A percentile compares a stretch with the other conserved stretches of the same genome.
phyloP scores from a whole-genome alignment of 2,113 vertebrate species.

The Rhinopithecus roxellana region DNA sequence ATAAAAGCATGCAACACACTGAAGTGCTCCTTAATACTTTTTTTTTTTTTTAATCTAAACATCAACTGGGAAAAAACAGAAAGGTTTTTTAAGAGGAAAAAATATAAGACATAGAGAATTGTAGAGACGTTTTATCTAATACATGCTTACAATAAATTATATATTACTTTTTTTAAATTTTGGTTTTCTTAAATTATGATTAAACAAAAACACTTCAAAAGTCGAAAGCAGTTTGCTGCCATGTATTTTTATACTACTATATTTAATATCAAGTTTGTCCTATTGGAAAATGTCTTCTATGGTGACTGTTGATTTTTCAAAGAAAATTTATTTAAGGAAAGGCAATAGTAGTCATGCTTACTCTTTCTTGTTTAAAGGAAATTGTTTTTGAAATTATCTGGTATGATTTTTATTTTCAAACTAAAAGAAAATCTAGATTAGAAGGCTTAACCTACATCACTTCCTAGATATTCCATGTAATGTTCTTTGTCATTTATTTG shows the following conservation, averaged over 20 bases:
- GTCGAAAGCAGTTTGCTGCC: neutral
- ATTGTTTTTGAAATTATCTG: neutral
- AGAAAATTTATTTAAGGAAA: neutral
- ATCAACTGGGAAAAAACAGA: neutral
- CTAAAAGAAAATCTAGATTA: neutral
- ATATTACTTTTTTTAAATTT: neutral
- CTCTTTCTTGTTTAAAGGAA: neutral
- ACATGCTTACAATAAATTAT: constrained; percentile 1
- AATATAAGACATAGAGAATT: neutral
- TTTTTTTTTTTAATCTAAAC: neutral
- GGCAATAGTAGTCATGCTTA: neutral
- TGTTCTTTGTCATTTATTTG: neutral
- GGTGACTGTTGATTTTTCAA: neutral
- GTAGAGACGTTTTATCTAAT: neutral
- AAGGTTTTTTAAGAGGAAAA: neutral
- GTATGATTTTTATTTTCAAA: neutral
- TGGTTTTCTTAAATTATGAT: neutral
- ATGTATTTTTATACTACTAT: neutral
- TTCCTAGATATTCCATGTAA: neutral
- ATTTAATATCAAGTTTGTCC: neutral
- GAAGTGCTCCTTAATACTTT: neutral
- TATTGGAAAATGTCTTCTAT: neutral
- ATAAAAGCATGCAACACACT: neutral
- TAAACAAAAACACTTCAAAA: constrained; percentile 14
- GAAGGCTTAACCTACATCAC: neutral